Percentiles rank a stretch among this genome's conserved stretches.
Evolutionary conservation across 1,140 invertebrate species (phyloP).

Genomic region (Zaprionus kolodkinae): DNA sequence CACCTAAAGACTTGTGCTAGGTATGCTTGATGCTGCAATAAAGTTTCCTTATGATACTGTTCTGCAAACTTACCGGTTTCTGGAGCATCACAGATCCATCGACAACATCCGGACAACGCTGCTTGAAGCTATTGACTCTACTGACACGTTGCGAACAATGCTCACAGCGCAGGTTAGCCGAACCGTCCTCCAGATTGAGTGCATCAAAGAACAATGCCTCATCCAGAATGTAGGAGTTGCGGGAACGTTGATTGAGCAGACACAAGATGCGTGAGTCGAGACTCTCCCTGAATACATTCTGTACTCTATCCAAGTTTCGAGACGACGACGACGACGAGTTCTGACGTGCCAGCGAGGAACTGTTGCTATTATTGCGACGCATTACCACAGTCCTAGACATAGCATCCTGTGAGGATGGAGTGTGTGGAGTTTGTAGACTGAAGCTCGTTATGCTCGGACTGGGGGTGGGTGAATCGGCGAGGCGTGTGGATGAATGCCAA

Average conservation of each 20-base stretch:
- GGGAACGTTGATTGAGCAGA: constrained; percentile 68
- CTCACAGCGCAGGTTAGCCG: constrained; percentile 38
- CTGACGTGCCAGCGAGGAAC: constrained; percentile 39
- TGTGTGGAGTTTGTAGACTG: constrained; percentile 36
- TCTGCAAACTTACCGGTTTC: constrained; percentile 63
- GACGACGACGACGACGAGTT: constrained; percentile 43
- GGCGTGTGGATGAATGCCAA: constrained; percentile 49
- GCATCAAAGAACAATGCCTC: constrained; percentile 65
- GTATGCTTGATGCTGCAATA: not conserved
- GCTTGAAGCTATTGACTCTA: constrained; percentile 58
- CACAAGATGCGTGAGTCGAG: constrained; percentile 78
- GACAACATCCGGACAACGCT: constrained; percentile 54
- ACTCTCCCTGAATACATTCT: constrained; percentile 79
- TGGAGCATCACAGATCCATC: constrained; percentile 64
- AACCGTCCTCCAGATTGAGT: constrained; percentile 71
- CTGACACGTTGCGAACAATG: constrained; percentile 35
- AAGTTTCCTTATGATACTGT: not conserved
- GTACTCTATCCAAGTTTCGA: constrained; percentile 74
- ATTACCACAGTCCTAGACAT: constrained; percentile 51
- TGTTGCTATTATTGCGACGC: constrained; percentile 59
- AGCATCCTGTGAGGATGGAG: constrained; percentile 42
- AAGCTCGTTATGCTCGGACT: constrained; percentile 29
- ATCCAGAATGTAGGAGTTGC: constrained; percentile 74
- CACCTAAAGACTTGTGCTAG: not conserved
- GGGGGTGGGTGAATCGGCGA: constrained; percentile 22